Evolutionary conservation across 2,797 vertebrate species (phyloP).

Genomic region (Bradypodion pumilum): DNA sequence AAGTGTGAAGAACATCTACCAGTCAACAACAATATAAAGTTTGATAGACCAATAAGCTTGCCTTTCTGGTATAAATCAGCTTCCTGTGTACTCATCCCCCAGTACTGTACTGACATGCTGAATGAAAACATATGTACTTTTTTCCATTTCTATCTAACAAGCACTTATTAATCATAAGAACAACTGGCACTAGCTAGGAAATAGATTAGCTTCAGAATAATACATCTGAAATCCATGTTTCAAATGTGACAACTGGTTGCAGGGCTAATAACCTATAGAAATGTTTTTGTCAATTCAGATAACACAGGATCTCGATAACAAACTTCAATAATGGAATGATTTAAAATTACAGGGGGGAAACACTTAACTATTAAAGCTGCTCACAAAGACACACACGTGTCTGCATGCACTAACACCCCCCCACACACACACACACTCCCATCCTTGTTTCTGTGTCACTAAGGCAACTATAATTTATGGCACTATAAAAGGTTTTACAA

Average conservation of each 20-base stretch:
- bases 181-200: neutral
- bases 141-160: no score
- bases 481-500: constrained; percentile 81
- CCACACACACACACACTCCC: constrained; percentile 34
- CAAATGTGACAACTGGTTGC: neutral
- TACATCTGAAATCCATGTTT: neutral
- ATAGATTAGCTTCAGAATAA: neutral
- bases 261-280: constrained; percentile 33
- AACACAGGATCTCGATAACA: constrained; percentile 45
- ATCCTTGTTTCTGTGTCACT: constrained; percentile 68
- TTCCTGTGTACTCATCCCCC: neutral
- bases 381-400: neutral
- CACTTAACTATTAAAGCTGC: constrained; percentile 64
- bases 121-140: neutral
- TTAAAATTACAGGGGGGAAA: constrained; percentile 61
- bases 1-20: neutral
- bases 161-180: no score
- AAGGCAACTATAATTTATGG: constrained; percentile 80
- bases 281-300: constrained; percentile 65
- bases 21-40: neutral
- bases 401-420: no score
- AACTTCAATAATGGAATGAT: constrained; percentile 60
- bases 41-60: neutral
- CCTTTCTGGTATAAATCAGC: neutral
- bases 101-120: neutral